phyloP scores from a whole-genome alignment of 2,888 invertebrate genomes.

The Drosophila setosimentum region DNA sequence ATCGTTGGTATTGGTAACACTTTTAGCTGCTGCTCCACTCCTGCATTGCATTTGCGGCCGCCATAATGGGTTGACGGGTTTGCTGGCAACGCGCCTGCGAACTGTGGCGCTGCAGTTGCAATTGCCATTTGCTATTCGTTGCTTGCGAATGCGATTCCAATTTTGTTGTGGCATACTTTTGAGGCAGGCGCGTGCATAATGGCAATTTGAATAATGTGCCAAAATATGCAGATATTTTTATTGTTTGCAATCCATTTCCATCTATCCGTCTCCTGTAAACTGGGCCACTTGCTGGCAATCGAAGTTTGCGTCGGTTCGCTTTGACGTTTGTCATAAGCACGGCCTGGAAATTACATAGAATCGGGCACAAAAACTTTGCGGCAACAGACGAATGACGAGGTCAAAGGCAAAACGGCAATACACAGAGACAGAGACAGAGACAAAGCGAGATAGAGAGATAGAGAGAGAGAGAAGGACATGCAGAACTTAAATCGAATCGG shows the following conservation, averaged over 20 bases:
- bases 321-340: constrained; percentile 47
- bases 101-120: constrained; percentile 38
- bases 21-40: constrained; percentile 16
- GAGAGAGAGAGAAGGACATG: background rate
- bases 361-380: constrained; percentile 26
- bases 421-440: constrained; percentile 19
- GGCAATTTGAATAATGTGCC: constrained; percentile 80
- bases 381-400: constrained; percentile 43
- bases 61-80: constrained; percentile 48
- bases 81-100: constrained; percentile 3
- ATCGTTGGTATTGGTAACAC: constrained; percentile 18
- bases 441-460: constrained; percentile 22
- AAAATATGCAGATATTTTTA: constrained; percentile 75
- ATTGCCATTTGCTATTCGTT: constrained; percentile 30
- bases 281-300: constrained; percentile 41
- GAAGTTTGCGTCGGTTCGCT: constrained; percentile 42
- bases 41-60: constrained; percentile 74
- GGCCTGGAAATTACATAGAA: constrained; percentile 43
- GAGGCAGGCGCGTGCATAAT: constrained; percentile 70
- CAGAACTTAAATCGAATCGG: constrained; percentile 65
- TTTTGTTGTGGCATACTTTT: constrained; percentile 63
- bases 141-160: constrained; percentile 45
- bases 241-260: constrained; percentile 49
- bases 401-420: constrained; percentile 46
- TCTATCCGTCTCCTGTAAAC: constrained; percentile 1